phyloP scores from a whole-genome alignment of 2,797 vertebrate species.

The Petrocephalus schoutedeni region DNA sequence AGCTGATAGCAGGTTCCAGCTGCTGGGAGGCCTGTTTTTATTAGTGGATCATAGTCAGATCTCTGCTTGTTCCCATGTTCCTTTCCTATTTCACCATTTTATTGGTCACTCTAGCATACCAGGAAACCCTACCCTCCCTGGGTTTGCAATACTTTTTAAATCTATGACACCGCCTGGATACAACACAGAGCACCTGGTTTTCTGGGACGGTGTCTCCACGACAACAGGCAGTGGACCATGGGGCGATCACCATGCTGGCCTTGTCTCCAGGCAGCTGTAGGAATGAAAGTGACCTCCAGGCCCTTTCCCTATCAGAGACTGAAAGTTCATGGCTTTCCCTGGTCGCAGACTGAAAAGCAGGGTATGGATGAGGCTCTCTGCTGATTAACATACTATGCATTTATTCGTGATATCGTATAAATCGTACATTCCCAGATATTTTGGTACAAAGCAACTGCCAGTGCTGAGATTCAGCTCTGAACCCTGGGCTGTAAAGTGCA shows the following conservation, averaged over 20 bases:
- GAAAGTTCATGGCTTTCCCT: background rate
- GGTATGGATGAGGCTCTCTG: background rate
- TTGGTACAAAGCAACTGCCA: background rate
- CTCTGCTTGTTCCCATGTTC: background rate
- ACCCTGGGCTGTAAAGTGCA: background rate
- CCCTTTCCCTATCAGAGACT: background rate
- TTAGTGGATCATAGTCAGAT: background rate
- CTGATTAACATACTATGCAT: background rate
- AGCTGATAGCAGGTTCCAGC: background rate
- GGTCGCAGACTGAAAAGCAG: background rate
- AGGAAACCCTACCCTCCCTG: slow-evolving; percentile 20
- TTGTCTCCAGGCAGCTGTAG: too few species aligned
- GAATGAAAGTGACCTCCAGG: background rate
- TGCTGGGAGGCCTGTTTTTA: background rate
- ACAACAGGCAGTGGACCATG: background rate
- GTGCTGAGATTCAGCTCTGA: background rate
- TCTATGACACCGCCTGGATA: background rate
- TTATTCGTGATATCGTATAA: background rate
- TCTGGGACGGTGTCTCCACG: background rate
- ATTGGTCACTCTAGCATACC: slow-evolving; percentile 28
- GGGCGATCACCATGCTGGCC: background rate
- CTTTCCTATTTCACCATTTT: slow-evolving; percentile 21
- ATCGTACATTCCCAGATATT: background rate
- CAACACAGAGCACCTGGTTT: background rate
- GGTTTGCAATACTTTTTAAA: background rate